A percentile compares a stretch with the other conserved stretches of the same genome.
phyloP scores from a whole-genome alignment of 2,113 vertebrate species.

The Grantiella picta region DNA sequence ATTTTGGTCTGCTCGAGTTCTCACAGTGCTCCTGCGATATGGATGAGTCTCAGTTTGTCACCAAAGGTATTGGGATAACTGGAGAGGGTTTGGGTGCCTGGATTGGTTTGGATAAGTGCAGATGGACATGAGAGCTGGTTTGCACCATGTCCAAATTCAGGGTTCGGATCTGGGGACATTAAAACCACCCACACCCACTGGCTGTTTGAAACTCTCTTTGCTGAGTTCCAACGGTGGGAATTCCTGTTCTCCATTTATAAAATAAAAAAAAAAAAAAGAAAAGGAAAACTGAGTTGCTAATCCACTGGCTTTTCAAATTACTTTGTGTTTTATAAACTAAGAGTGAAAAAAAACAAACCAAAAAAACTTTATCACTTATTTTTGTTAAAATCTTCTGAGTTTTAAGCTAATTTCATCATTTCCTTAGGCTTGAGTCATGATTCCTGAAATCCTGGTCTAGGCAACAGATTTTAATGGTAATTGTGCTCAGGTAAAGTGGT shows the following conservation, averaged over 20 bases:
- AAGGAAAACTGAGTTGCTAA: neutral
- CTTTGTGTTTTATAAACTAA: neutral
- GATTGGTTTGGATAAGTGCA: neutral
- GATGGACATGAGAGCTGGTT: neutral
- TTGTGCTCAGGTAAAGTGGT: neutral
- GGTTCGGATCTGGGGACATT: neutral
- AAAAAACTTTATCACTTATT: neutral
- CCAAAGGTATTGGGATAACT: accelerated
- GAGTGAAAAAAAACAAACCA: neutral
- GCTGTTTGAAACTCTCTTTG: neutral
- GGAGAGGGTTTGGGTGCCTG: neutral
- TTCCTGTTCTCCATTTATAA: neutral
- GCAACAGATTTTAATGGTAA: neutral
- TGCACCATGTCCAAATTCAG: neutral
- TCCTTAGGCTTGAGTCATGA: neutral
- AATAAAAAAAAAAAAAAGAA: neutral
- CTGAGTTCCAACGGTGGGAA: neutral
- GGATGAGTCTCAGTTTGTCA: accelerated
- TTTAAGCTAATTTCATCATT: neutral
- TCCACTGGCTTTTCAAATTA: neutral
- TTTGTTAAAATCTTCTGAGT: neutral
- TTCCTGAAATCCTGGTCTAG: neutral
- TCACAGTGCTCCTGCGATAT: neutral
- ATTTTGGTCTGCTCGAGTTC: accelerated
- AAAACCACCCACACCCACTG: neutral